Conservation (phyloP, 2,888 invertebrate species). For the Drosophila lutescens region DNA sequence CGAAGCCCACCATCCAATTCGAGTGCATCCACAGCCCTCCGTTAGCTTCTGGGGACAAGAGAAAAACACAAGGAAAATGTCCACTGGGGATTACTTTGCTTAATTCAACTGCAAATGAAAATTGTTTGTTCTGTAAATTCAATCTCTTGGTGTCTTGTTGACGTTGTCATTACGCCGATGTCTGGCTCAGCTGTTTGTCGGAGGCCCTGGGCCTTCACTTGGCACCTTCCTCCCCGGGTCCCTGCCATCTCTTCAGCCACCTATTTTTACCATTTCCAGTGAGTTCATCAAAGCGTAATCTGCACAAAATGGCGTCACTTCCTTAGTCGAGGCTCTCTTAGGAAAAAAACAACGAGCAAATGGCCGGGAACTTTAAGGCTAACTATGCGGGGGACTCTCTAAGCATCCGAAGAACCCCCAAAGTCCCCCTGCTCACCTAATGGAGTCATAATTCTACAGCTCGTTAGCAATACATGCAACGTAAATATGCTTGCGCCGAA, state of each 20-base stretch:
- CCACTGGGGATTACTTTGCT: constrained; percentile 77
- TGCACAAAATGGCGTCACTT: constrained; percentile 77
- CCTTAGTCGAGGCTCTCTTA: constrained; percentile 42
- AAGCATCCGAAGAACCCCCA: constrained; percentile 26
- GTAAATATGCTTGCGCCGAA: constrained; percentile 69
- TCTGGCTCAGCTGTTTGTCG: constrained; percentile 23
- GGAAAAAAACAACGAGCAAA: constrained; percentile 42
- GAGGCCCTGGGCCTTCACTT: constrained; percentile 1
- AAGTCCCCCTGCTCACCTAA: constrained; percentile 46
- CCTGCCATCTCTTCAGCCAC: background rate
- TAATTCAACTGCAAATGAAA: constrained; percentile 80
- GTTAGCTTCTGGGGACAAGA: constrained; percentile 34
- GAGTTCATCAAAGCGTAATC: constrained; percentile 78
- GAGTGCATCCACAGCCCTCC: constrained; percentile 4
- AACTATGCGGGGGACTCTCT: constrained; percentile 52
- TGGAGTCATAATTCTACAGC: constrained; percentile 80
- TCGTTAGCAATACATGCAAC: constrained; percentile 75
- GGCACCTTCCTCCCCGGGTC: background rate
- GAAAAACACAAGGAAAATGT: constrained; percentile 41
- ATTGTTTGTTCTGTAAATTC: constrained; percentile 79
- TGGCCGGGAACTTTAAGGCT: constrained; percentile 69
- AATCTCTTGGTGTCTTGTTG: constrained; percentile 72
- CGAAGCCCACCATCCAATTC: background rate
- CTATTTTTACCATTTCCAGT: constrained; percentile 29
- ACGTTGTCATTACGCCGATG: constrained; percentile 70